Percentiles rank a stretch among this genome's conserved stretches.
Conservation (phyloP, 2,113 vertebrate species). For the Atherinomorus stipes region DNA sequence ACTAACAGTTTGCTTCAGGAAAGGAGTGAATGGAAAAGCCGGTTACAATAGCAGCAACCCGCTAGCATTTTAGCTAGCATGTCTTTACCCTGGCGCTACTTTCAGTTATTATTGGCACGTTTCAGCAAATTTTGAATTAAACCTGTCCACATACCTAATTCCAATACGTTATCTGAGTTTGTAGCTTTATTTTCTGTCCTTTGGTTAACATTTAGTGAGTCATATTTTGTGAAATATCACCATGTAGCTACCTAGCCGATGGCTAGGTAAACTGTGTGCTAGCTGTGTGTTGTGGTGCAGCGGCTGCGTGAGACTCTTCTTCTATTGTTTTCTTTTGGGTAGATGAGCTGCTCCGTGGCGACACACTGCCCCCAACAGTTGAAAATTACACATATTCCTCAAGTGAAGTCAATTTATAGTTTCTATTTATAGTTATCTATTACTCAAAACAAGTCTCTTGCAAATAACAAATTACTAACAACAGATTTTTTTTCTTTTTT, state of each 20-base stretch:
- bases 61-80: slow-evolving; percentile 27
- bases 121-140: slow-evolving; percentile 37
- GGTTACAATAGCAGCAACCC: slow-evolving; percentile 7
- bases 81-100: neutral
- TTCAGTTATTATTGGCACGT: neutral
- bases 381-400: neutral
- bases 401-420: no score
- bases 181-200: slow-evolving; percentile 38
- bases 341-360: neutral
- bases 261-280: slow-evolving; percentile 18
- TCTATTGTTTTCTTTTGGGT: neutral
- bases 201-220: slow-evolving; percentile 21
- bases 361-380: slow-evolving; percentile 21
- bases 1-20: neutral
- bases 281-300: slow-evolving; percentile 19
- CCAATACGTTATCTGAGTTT: slow-evolving; percentile 37
- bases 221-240: slow-evolving; percentile 51
- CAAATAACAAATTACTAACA: no score
- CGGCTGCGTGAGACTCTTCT: slow-evolving; percentile 19
- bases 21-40: neutral
- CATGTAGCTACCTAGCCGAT: neutral
- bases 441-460: no score
- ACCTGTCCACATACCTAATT: slow-evolving; percentile 60
- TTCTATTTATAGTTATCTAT: no score
- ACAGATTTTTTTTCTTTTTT: no score